A percentile compares a stretch with the other conserved stretches of the same genome.
phyloP scores from a whole-genome alignment of 2,113 vertebrate species.

The Bos indicus region DNA sequence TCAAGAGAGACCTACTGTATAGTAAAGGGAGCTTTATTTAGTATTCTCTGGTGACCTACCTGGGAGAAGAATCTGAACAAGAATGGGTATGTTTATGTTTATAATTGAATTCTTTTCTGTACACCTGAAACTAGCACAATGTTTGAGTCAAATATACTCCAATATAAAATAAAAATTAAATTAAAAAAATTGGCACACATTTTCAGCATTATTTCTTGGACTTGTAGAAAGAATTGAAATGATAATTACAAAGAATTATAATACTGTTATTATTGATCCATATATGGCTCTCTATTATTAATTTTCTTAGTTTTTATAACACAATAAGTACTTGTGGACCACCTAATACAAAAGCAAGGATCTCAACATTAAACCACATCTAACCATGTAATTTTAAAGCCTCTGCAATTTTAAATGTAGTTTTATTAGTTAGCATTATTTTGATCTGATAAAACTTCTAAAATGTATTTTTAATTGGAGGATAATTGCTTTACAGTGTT shows the following conservation, averaged over 20 bases:
- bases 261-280: neutral
- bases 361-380: neutral
- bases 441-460: neutral
- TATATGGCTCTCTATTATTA: neutral
- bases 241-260: neutral
- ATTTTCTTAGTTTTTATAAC: constrained; percentile 4
- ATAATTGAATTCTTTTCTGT: neutral
- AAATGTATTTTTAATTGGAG: neutral
- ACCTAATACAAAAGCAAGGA: neutral
- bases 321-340: neutral
- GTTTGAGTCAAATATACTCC: neutral
- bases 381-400: neutral
- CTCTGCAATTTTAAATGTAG: neutral
- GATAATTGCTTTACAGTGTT: neutral
- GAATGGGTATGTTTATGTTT: neutral
- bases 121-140: neutral
- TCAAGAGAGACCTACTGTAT: neutral
- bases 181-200: neutral
- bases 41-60: neutral
- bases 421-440: neutral
- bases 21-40: neutral
- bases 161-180: neutral
- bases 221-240: neutral
- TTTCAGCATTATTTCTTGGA: neutral
- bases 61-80: neutral